Conservation (phyloP, 2,888 invertebrate genomes). For the Eupithecia subumbrata region DNA sequence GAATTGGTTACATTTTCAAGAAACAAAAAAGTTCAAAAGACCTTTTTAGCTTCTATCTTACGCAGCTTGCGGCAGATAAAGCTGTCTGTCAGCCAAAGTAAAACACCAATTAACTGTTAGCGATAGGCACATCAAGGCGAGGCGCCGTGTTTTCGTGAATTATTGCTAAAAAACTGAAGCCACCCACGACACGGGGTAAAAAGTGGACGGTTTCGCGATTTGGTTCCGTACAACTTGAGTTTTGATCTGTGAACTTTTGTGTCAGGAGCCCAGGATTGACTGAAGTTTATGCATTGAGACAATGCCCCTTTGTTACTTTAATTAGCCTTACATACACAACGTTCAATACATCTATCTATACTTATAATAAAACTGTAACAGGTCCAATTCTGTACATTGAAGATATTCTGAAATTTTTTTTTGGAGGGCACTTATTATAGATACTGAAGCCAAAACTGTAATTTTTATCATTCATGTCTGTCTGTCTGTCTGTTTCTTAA, state of each 20-base stretch:
- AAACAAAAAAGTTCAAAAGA: background rate
- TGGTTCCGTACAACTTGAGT: conserved; percentile 23
- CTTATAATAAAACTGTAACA: no score
- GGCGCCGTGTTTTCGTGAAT: conserved; percentile 61
- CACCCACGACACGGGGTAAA: conserved; percentile 50
- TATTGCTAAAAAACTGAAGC: conserved; percentile 54
- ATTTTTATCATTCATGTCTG: no score
- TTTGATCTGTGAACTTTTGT: background rate
- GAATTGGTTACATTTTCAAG: conserved; percentile 1
- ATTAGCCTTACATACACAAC: no score
- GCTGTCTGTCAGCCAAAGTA: conserved; percentile 56
- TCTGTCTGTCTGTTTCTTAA: no score
- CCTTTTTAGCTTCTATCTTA: conserved; percentile 61
- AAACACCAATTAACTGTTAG: conserved; percentile 71
- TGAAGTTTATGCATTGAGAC: background rate
- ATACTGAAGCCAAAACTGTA: no score
- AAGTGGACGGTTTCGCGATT: background rate
- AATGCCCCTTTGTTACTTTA: background rate
- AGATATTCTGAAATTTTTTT: no score
- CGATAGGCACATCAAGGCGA: conserved; percentile 55
- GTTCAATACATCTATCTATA: no score
- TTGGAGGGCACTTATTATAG: no score
- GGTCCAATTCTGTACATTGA: no score
- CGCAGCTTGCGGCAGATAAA: conserved; percentile 48
- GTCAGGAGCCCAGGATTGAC: background rate